These are phyloP conservation scores for Spisula solida DNA, from an alignment of 2,888 invertebrate species.

Conservation along the genomic window DNA sequence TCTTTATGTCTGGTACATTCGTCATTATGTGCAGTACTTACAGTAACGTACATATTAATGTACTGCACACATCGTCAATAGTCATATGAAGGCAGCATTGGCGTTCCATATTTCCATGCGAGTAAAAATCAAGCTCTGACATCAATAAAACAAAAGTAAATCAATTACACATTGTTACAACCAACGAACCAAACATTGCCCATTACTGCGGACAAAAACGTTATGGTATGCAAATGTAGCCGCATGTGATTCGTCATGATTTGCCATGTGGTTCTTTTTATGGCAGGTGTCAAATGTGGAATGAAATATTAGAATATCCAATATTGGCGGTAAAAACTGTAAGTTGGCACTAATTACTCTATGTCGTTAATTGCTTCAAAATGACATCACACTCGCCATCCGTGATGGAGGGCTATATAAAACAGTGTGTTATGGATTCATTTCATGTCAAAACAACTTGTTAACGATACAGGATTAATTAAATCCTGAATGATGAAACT, in stretches of 20 bases:
- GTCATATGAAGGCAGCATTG: no score
- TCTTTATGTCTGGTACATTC: no score
- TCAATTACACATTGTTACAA: not conserved
- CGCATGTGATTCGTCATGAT: not conserved
- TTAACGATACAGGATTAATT: conserved; percentile 16
- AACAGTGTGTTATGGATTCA: not conserved
- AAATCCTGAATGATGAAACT: not conserved
- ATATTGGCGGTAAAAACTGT: conserved; percentile 1
- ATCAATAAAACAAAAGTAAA: no score
- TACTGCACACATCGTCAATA: no score
- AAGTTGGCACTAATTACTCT: not conserved
- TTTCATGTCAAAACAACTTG: conserved; percentile 1
- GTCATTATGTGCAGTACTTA: no score
- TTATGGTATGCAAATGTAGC: not conserved
- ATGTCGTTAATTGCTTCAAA: not conserved
- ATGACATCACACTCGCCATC: conserved; percentile 20
- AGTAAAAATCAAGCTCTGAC: no score
- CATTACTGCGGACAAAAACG: not conserved
- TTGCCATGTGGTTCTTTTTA: not conserved
- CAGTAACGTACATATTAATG: no score
- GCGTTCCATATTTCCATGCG: no score
- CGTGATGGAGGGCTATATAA: not conserved
- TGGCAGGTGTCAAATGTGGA: not conserved
- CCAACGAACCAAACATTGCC: not conserved
- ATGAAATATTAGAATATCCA: not conserved